Evolutionary conservation across 2,113 vertebrate genomes (phyloP).

Genomic region (Mungos mungo): DNA sequence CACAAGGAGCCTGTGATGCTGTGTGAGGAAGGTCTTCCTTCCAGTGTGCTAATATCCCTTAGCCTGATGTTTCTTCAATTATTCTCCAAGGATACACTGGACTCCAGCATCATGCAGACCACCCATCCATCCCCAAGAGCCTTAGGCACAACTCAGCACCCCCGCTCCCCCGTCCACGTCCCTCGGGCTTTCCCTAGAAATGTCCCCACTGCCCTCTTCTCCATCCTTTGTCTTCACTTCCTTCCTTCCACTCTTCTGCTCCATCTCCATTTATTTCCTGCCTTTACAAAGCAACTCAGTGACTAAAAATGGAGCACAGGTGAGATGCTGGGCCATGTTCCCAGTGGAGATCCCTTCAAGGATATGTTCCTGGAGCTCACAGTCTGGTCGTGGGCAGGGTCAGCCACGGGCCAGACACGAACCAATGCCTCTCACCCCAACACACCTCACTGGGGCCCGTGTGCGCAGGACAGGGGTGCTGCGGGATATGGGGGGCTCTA

Average conservation of each 20-base stretch:
- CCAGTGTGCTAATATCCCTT: neutral
- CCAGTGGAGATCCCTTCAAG: neutral
- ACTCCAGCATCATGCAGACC: neutral
- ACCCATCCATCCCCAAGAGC: neutral
- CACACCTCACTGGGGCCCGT: neutral
- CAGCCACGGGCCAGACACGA: neutral
- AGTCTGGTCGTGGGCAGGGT: neutral
- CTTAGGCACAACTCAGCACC: neutral
- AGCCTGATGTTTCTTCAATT: neutral
- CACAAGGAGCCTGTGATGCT: neutral
- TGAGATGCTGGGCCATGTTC: neutral
- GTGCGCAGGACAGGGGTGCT: fast-evolving
- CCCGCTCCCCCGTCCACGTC: no score
- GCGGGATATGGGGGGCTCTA: fast-evolving
- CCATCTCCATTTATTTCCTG: neutral
- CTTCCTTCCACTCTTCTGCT: neutral
- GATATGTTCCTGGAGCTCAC: neutral
- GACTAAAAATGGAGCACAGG: neutral
- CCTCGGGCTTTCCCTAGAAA: neutral
- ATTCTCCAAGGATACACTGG: neutral
- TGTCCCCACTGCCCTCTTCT: neutral
- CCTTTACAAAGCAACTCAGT: neutral
- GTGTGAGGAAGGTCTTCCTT: neutral
- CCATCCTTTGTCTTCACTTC: neutral
- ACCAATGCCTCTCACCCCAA: no score